Evolutionary conservation across 2,113 vertebrate genomes (phyloP).

Genomic region (Meriones unguiculatus): DNA sequence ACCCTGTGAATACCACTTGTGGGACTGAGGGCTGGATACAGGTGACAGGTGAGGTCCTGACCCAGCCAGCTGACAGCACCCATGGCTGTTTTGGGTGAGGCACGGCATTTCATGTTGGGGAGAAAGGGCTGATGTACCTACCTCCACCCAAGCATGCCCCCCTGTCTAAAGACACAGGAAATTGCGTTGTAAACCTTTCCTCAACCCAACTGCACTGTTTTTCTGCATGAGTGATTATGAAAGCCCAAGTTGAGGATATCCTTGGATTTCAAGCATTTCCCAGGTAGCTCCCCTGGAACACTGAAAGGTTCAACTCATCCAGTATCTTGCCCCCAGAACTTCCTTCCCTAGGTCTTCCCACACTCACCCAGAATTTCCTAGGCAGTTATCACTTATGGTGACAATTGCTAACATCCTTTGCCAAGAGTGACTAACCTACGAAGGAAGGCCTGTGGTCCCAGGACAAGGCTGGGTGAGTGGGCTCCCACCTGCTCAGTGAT

Average conservation of each 20-base stretch:
- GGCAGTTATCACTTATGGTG: background rate
- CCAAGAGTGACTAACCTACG: background rate
- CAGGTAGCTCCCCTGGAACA: background rate
- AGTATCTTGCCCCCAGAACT: no score
- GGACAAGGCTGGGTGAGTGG: background rate
- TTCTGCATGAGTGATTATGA: background rate
- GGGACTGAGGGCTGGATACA: no score
- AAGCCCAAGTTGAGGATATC: background rate
- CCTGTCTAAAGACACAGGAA: background rate
- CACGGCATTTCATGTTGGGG: no score
- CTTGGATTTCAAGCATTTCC: background rate
- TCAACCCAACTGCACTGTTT: background rate
- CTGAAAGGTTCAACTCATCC: background rate
- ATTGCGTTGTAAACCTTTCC: background rate
- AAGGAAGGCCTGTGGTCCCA: background rate
- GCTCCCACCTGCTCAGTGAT: background rate
- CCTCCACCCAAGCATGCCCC: background rate
- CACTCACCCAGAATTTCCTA: background rate
- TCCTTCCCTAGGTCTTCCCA: no score
- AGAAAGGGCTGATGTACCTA: background rate
- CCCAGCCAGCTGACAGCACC: background rate
- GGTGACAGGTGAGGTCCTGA: background rate
- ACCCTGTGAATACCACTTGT: background rate
- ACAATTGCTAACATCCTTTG: background rate
- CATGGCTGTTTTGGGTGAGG: background rate